These are phyloP conservation scores for Bugulina stolonifera DNA, from an alignment of 2,888 invertebrate species.

Conservation along the genomic window DNA sequence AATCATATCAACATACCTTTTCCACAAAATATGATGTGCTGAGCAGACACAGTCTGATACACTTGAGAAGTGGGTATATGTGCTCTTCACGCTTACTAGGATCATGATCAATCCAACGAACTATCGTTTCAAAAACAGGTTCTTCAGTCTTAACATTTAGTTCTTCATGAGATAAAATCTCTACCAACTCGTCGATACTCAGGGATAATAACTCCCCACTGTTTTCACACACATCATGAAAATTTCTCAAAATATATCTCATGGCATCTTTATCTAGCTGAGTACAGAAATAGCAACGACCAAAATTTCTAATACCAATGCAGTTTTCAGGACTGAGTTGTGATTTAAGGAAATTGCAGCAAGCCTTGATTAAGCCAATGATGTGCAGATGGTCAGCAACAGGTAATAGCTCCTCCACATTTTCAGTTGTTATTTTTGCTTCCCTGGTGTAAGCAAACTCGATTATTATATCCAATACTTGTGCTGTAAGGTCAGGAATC, in stretches of 20 bases:
- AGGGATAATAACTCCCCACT: constrained; percentile 55
- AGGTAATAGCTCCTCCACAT: constrained; percentile 67
- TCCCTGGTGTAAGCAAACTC: constrained; percentile 79
- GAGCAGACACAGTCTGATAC: constrained; percentile 62
- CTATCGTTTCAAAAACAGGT: constrained; percentile 67
- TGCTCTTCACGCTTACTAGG: constrained; percentile 57
- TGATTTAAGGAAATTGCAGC: constrained; percentile 68
- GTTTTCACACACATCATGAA: constrained; percentile 36
- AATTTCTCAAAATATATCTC: constrained; percentile 62
- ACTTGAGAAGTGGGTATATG: constrained; percentile 61
- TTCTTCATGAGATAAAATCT: constrained; percentile 72
- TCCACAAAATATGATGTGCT: constrained; percentile 86
- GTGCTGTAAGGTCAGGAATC: constrained; percentile 70
- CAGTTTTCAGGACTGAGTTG: constrained; percentile 72
- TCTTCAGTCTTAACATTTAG: constrained; percentile 82
- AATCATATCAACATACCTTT: constrained; percentile 56
- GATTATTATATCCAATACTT: constrained; percentile 71
- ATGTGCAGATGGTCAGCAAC: constrained; percentile 84
- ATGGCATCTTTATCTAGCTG: constrained; percentile 66
- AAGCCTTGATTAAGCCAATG: constrained; percentile 71
- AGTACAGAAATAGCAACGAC: constrained; percentile 68
- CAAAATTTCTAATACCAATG: constrained; percentile 77
- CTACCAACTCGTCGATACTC: constrained; percentile 67
- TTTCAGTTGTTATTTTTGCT: constrained; percentile 68
- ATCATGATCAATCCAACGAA: constrained; percentile 66